Conservation (phyloP, 2,113 vertebrate species). For the Parotia lawesii region DNA sequence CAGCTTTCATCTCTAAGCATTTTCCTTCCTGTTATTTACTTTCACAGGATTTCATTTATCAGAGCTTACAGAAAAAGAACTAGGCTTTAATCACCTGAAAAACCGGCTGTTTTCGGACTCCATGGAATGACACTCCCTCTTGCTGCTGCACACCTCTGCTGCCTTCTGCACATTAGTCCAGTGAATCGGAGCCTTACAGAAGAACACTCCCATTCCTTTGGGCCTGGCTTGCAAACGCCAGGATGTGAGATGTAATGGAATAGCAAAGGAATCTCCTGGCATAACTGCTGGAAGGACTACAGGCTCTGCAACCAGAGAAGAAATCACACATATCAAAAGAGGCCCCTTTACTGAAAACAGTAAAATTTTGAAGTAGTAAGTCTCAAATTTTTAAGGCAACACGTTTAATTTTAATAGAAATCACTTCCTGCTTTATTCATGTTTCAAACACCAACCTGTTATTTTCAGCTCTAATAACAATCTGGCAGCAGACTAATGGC, state of each 20-base stretch:
- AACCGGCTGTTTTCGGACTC: constrained; percentile 87
- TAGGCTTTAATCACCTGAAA: constrained; percentile 80
- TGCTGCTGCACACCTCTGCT: constrained; percentile 88
- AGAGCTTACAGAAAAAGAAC: not conserved
- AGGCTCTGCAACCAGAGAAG: constrained; percentile 79
- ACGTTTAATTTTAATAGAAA: fast-evolving
- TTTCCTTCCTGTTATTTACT: not conserved
- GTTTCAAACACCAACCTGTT: not conserved
- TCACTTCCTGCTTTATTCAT: not conserved
- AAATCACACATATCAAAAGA: not conserved
- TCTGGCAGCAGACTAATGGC: not conserved
- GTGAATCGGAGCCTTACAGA: constrained; percentile 94
- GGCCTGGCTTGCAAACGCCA: constrained; percentile 95
- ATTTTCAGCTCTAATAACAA: not conserved
- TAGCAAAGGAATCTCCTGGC: constrained; percentile 86
- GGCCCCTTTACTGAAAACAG: not conserved
- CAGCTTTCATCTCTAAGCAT: not conserved
- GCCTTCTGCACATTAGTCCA: constrained; percentile 91
- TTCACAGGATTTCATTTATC: not conserved
- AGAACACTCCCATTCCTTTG: constrained; percentile 90
- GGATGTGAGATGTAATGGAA: constrained; percentile 92
- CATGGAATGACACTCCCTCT: constrained; percentile 90
- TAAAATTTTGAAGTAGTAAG: not conserved
- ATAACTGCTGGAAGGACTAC: constrained; percentile 91
- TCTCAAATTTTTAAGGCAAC: not conserved